Evolutionary conservation across 2,888 invertebrate genomes (phyloP).

Genomic region (Actias luna): DNA sequence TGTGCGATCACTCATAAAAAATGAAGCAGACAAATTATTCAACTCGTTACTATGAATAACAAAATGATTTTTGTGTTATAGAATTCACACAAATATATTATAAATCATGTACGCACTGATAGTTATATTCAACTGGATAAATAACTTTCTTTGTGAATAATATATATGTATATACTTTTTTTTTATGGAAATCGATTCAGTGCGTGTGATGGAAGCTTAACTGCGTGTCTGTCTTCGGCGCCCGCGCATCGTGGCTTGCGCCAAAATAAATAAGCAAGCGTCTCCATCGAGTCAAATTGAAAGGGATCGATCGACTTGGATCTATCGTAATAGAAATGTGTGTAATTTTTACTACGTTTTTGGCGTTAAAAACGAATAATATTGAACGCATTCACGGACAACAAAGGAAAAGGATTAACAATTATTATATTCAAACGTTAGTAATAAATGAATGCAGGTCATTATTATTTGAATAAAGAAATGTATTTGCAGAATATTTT

Average conservation of each 20-base stretch:
- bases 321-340: constrained; percentile 22
- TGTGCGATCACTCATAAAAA: constrained; percentile 32
- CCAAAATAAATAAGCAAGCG: constrained; percentile 75
- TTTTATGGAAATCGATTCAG: constrained; percentile 54
- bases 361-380: too few relatives aligned
- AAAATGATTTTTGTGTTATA: constrained; percentile 4
- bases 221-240: constrained; percentile 70
- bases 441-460: too few relatives aligned
- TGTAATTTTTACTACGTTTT: not conserved
- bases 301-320: constrained; percentile 34
- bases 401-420: too few relatives aligned
- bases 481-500: too few relatives aligned
- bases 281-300: constrained; percentile 36
- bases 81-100: constrained; percentile 20
- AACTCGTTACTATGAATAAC: not conserved
- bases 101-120: constrained; percentile 21
- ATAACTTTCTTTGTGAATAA: constrained; percentile 15
- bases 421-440: too few relatives aligned
- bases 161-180: not conserved
- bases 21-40: constrained; percentile 9
- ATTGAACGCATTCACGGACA: not conserved
- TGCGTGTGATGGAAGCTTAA: constrained; percentile 60
- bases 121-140: constrained; percentile 14
- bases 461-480: too few relatives aligned
- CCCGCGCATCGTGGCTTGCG: constrained; percentile 61